Evolutionary conservation across 2,113 vertebrate genomes (phyloP), one percentile per base, ranked within the genome.

Genomic region (Nematolebias whitei): DNA sequence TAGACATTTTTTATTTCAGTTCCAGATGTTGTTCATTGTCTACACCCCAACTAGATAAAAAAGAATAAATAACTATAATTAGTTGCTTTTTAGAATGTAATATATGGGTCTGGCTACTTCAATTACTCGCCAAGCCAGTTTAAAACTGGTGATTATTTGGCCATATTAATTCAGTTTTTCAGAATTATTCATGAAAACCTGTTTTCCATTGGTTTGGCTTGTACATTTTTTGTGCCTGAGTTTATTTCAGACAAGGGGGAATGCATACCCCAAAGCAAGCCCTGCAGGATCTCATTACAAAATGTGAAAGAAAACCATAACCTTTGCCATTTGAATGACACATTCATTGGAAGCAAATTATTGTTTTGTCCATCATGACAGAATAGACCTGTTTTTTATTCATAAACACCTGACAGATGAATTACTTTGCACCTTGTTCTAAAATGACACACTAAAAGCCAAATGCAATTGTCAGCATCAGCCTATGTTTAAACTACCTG

Each of bases 321-420:
- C 19, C 35, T 41, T 43, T 51, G 18, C 41, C 16, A 53, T 74
- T 63, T 68, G 15, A 58, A 58, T 63, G 65, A 56, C 63, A 52
- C 18, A 35, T 53, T 69, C 67, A 65, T 76, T 63, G 53, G 23
- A 68, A 45, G 26, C 51, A 24, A 24, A 63, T 67, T 23, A 41
- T 35, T 66, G 48, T 39, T 38, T 58, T 48, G 49, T 32, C 29
- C 49, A 50, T 49, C 11, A 8, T 45, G 49, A 54, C 44, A 64
- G 65, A 24, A 70, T 71, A 78, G 74, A 71, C 57, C 32, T 44
- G 55, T 63, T 64, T 77, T 35, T 58, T 48, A 48, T 44, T 32
- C 63, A 49, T 2, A 0, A 52, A 23, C 58, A 68, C 35, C 60
- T 61, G 48, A 74, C 61, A 26, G 55, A 7, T 57, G 60, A 60